Percentiles rank a stretch among this genome's conserved stretches.
Evolutionary conservation across 2,797 vertebrate species (phyloP).

Genomic region (Crax fasciolata): DNA sequence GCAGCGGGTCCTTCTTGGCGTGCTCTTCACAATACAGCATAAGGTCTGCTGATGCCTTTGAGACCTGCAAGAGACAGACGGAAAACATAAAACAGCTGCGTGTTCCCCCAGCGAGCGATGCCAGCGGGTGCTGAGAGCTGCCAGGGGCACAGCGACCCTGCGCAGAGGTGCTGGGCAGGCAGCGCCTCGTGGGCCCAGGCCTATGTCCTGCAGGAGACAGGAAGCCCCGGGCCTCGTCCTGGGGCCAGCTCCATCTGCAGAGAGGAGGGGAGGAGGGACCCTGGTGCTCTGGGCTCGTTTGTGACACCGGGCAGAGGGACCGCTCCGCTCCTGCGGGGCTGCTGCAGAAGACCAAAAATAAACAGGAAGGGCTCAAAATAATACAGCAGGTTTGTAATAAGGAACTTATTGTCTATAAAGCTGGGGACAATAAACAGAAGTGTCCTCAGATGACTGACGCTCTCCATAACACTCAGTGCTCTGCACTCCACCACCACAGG

Average conservation of each 20-base stretch:
- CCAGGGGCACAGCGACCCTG: neutral
- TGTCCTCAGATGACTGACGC: neutral
- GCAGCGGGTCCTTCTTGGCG: constrained; percentile 91
- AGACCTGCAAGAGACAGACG: constrained; percentile 84
- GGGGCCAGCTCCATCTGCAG: neutral
- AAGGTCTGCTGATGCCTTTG: constrained; percentile 95
- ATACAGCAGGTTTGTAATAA: rapidly evolving
- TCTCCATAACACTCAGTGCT: neutral
- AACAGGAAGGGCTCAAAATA: neutral
- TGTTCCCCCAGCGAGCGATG: neutral
- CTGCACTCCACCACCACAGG: neutral
- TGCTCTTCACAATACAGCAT: constrained; percentile 96
- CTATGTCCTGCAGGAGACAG: neutral
- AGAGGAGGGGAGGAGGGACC: neutral
- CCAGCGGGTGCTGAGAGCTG: neutral
- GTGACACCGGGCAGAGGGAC: neutral
- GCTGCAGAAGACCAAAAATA: neutral
- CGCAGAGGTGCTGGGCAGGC: neutral
- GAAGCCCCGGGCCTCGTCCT: neutral
- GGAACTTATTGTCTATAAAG: neutral
- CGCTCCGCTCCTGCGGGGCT: rapidly evolving
- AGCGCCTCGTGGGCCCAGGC: neutral
- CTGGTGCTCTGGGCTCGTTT: rapidly evolving
- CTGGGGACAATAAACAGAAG: neutral
- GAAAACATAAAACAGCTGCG: neutral